Percentiles rank a stretch among this genome's conserved stretches.
These are phyloP conservation scores for Junco hyemalis DNA, from an alignment of 2,113 vertebrate species.

Conservation along the genomic window DNA sequence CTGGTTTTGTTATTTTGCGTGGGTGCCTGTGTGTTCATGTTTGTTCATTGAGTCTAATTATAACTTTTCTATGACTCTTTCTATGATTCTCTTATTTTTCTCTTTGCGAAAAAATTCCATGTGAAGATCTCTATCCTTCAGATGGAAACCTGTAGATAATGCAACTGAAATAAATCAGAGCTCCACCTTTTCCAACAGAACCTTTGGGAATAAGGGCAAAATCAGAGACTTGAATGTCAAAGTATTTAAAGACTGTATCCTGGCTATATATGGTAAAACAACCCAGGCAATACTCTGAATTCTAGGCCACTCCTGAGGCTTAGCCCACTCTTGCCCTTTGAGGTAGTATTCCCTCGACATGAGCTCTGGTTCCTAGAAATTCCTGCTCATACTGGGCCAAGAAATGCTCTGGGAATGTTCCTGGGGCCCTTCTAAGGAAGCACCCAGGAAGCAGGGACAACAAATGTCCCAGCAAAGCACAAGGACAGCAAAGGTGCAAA, in stretches of 20 bases:
- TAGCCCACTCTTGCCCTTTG: background rate
- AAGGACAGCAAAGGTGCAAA: background rate
- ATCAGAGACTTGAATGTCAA: background rate
- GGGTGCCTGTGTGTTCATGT: background rate
- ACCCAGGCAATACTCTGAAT: background rate
- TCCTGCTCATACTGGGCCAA: background rate
- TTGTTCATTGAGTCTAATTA: background rate
- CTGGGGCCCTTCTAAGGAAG: background rate
- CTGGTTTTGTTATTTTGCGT: background rate
- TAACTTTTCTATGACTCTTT: background rate
- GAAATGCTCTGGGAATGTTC: background rate
- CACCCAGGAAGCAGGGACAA: background rate
- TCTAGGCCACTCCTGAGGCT: background rate
- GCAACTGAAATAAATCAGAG: background rate
- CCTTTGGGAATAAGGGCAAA: background rate
- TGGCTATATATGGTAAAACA: conserved; percentile 59
- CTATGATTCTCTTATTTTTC: background rate
- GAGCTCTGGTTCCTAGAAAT: background rate
- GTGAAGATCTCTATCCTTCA: background rate
- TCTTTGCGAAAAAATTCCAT: background rate
- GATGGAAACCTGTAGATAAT: background rate
- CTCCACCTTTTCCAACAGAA: background rate
- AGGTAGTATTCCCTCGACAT: background rate
- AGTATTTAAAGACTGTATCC: background rate
- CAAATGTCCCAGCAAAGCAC: background rate